Base-by-base conservation (phyloP, 1,140 invertebrate species). In the Octopus bimaculoides region DNA sequence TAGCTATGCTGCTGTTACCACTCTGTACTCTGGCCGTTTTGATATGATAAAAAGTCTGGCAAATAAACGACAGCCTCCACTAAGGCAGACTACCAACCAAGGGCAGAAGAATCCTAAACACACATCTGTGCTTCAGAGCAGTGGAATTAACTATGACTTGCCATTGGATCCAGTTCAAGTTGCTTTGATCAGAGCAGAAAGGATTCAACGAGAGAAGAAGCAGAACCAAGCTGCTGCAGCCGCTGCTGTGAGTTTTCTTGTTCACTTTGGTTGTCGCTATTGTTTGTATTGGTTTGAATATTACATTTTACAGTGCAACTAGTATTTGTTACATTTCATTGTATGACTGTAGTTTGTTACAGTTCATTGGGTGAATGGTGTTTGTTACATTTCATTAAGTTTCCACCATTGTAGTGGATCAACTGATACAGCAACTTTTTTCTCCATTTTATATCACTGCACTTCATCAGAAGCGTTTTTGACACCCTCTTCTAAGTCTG, bases 161-260 rank as follows among this genome's bases (percentile, higher is more conserved):
- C 96, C 96, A 0, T 90, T 96, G 26, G 92, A 93, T 79, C 96
- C 96, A 0, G 93, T 94, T 83, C 94, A 96, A 83, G 94, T 98
- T 55, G 96, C 96, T 4, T 92, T 93, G 8, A 93, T 93, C 77
- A 92, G 96, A 83, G 95, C 95, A 4, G 96, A 98, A 85, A 91
- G 96, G 80, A 94, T 97, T 79, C 93, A 93, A 0, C 93, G 94
- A 84, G 95, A 96, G 83, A 97, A 97, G 84, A 90, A 91, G 86
- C 92, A 82, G 92, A 93, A 81, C 88, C 92, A 84, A 79, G 86
- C 82, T 20, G 66, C 66, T n/a, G 26, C 66, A 17, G 26, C 26
- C 26, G 81, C 80, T 54, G 80, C 80, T 73, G 81, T 84, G 75
- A 82, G 81, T 82, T 9, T 71, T 26, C 61, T 55, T 9, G 10